Conservation (phyloP, 2,797 vertebrate genomes). For the Chaetophractus vellerosus region DNA sequence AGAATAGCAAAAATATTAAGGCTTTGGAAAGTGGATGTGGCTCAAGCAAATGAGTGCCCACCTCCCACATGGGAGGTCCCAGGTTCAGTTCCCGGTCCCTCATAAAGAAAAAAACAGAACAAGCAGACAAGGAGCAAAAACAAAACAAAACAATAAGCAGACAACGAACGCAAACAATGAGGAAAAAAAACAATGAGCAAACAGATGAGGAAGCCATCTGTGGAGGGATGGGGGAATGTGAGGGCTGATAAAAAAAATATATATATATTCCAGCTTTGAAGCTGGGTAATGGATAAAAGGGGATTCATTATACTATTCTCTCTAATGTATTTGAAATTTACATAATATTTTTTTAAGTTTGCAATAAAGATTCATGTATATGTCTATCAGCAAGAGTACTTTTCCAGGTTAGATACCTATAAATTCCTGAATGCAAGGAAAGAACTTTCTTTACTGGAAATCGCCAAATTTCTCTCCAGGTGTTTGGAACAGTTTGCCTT, state of each 20-base stretch:
- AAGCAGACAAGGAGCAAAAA: no score
- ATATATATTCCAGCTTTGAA: neutral
- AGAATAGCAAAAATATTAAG: neutral
- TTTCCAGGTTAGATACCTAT: neutral
- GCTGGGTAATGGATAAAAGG: neutral
- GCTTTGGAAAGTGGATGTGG: neutral
- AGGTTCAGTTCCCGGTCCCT: no score
- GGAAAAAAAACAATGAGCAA: no score
- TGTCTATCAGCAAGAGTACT: neutral
- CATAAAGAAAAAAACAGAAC: no score
- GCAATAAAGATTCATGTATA: neutral
- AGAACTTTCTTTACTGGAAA: conserved; percentile 20
- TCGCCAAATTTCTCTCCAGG: neutral
- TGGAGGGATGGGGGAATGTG: no score
- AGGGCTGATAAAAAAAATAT: no score
- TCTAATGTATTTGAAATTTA: neutral
- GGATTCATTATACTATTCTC: neutral
- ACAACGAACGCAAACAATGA: no score
- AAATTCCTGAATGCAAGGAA: conserved; percentile 26
- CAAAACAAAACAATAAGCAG: no score
- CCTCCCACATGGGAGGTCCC: no score
- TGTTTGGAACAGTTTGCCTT: neutral
- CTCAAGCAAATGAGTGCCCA: no score
- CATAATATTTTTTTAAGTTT: neutral
- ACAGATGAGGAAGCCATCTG: no score